Base-by-base conservation (phyloP, 2,113 vertebrate genomes). In the Microtus ochrogaster region DNA sequence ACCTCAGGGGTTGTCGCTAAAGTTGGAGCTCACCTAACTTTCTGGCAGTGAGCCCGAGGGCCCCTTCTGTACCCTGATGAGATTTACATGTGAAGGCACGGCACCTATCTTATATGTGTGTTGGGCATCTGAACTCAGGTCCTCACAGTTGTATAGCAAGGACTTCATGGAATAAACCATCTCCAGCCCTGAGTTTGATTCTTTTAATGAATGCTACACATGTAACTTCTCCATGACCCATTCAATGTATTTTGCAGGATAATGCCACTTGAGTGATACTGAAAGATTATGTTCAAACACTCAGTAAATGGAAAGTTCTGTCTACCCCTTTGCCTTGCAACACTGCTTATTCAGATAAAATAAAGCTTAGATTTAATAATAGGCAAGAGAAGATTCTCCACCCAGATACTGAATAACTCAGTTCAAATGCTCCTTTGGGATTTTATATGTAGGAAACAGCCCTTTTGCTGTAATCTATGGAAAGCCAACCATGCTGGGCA, bases 311-410 rank as follows among this genome's bases (percentile, higher is more conserved):
- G 28, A 63, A 58, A 70, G 76, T 68, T 74, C 84, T 61, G 68
- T 58, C 86, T 70, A 92, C 5, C 1, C 58, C 3, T 83, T 92
- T 39, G 3, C 41, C 21, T 92, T 94, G 73, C 24, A 83, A 88
- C 3, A 44, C 68, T 89, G 91, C 49, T 79, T 83, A 73, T 88
- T 82, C 47, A 73, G 61, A 74, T 47, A 61, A 83, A 91, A n/a
- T 76, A 76, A 97, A 95, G 26, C 30, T 81, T 49, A 92, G 55
- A 90, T 55, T 88, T 65, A 88, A 36, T 41, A 83, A 72, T 30
- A 58, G 63, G 26, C 36, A 83, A 55, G 36, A 79, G 10, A 68
- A 44, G 36, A 88, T 65, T 94, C 39, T 73, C 81, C 85, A 92
- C 90, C 82, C 1, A 70, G 16, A 85, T 65, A 44, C 47, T 58